Evolutionary conservation across 2,797 vertebrate genomes (phyloP).

Genomic region (Cirrhinus mrigala): DNA sequence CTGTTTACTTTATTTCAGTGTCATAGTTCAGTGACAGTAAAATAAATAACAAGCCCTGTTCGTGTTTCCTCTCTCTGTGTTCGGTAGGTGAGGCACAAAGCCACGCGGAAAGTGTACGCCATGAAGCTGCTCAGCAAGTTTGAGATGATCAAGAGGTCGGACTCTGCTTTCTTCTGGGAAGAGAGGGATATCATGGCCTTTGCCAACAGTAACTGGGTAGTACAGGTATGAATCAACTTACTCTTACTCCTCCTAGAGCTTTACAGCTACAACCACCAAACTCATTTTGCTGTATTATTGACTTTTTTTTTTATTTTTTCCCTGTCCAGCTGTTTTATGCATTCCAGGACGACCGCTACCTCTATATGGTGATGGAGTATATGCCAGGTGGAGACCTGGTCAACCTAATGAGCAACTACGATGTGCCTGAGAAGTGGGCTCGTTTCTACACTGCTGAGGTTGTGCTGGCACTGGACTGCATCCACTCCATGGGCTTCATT

Average conservation of each 20-base stretch:
- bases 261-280: too few species aligned
- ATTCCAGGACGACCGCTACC: constrained; percentile 97
- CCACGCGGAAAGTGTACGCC: constrained; percentile 93
- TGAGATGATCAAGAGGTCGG: constrained; percentile 99
- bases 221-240: constrained; percentile 84
- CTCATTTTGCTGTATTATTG: neutral
- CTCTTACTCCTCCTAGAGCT: too few species aligned
- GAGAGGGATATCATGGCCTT: constrained; percentile 99
- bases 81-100: constrained; percentile 94
- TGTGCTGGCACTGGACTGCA: constrained; percentile 95
- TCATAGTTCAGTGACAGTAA: neutral
- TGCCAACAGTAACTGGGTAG: constrained; percentile 97
- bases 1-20: constrained; percentile 16
- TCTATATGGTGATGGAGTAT: constrained; percentile 99
- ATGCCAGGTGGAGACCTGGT: constrained; percentile 99
- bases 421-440: constrained; percentile 98
- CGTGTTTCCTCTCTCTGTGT: constrained; percentile 25
- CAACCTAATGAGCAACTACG: constrained; percentile 99
- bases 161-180: constrained; percentile 99
- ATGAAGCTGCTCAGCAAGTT: constrained; percentile 99
- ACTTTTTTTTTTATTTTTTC: neutral
- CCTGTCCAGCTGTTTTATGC: constrained; percentile 91
- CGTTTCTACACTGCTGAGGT: constrained; percentile 98
- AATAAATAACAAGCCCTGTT: constrained; percentile 13
- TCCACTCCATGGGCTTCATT: constrained; percentile 99